Evolutionary conservation across 2,113 vertebrate genomes (phyloP).

Genomic region (Cavia aperea): DNA sequence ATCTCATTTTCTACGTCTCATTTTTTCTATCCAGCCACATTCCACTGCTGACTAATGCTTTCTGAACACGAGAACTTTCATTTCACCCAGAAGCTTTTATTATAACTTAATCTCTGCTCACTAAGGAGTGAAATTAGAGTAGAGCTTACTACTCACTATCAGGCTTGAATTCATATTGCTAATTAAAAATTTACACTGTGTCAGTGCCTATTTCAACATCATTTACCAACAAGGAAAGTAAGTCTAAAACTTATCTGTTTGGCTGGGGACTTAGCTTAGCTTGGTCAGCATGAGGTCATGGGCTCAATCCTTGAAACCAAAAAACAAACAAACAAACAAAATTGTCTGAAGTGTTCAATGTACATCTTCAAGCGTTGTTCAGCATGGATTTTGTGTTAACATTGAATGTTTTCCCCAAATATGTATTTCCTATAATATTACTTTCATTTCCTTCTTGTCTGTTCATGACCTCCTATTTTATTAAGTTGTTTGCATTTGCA

Average conservation of each 20-base stretch:
- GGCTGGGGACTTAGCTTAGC: too few relatives aligned
- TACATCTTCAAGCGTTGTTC: neutral
- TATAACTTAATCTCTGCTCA: neutral
- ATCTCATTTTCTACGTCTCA: neutral
- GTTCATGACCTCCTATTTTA: neutral
- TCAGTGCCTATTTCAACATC: neutral
- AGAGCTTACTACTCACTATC: neutral
- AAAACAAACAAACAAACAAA: too few relatives aligned
- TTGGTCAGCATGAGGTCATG: too few relatives aligned
- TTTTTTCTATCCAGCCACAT: accelerated
- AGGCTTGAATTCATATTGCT: neutral
- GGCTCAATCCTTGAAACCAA: too few relatives aligned
- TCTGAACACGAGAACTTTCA: neutral
- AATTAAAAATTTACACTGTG: neutral
- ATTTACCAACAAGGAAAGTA: neutral
- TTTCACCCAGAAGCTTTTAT: neutral
- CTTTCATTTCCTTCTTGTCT: neutral
- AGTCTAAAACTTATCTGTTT: neutral
- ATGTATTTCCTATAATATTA: neutral
- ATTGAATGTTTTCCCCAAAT: neutral
- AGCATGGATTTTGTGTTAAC: neutral
- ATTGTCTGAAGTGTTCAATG: neutral
- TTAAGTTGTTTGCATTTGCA: neutral
- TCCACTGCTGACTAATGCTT: neutral
- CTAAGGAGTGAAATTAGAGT: neutral